Percentiles rank a stretch among this genome's conserved stretches.
phyloP scores from a whole-genome alignment of 1,140 invertebrate species.

The Drosophila orosa region DNA sequence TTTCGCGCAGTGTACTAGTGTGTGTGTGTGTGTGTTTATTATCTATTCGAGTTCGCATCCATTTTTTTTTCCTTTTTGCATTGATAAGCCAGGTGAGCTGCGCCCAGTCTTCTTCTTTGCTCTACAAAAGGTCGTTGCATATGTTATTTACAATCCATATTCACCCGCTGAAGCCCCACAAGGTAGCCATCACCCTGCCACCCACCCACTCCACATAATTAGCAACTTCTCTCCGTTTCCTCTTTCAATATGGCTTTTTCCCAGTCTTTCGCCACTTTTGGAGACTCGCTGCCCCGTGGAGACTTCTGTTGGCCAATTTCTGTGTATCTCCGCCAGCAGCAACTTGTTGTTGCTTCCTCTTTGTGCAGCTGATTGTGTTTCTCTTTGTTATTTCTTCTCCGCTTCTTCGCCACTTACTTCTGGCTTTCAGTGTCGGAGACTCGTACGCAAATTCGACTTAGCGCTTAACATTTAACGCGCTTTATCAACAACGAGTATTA shows the following conservation, averaged over 20 bases:
- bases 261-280: constrained; percentile 52
- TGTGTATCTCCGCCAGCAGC: constrained; percentile 70
- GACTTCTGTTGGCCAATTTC: constrained; percentile 67
- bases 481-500: constrained; percentile 32
- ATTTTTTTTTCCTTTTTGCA: constrained; percentile 52
- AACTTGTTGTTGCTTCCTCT: constrained; percentile 77
- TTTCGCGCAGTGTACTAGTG: constrained; percentile 26
- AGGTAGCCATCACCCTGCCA: constrained; percentile 11
- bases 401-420: constrained; percentile 49
- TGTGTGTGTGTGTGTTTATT: constrained; percentile 56
- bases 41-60: constrained; percentile 16
- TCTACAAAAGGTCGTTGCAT: constrained; percentile 67
- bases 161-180: constrained; percentile 58
- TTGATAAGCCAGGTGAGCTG: constrained; percentile 66
- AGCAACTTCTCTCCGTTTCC: constrained; percentile 24
- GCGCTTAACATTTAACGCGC: constrained; percentile 33
- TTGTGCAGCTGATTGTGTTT: constrained; percentile 50
- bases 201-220: constrained; percentile 49
- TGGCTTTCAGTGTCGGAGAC: constrained; percentile 60
- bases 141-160: constrained; percentile 46
- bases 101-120: constrained; percentile 15
- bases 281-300: constrained; percentile 49
- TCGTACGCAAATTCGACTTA: constrained; percentile 42
- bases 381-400: constrained; percentile 18
- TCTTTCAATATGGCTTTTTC: constrained; percentile 46